Evolutionary conservation across 2,888 invertebrate species (phyloP), one percentile per base, ranked within the genome.

Genomic region (Drosophila ezoana): DNA sequence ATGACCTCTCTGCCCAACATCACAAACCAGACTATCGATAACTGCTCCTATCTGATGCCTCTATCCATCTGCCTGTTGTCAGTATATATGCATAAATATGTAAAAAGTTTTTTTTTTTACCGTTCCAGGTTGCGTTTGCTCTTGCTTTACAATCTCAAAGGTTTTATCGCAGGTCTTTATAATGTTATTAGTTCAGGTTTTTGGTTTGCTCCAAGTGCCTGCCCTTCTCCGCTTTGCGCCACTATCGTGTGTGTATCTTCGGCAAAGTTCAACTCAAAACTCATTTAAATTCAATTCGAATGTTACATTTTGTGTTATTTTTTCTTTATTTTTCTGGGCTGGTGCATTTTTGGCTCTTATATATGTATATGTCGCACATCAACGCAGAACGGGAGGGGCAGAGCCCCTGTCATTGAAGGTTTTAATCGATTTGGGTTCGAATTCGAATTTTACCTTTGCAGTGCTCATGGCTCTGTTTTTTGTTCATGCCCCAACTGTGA

Each of bases 261-360:
- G 56, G 53, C 59, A 65, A 47, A 59, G 79, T 51, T 58, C 41
- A 73, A 68, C 70, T 67, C 58, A 66, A 85, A 79, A 77, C 84
- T 86, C 81, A 86, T 89, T 88, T 88, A 73, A 84, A 90, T 90
- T 89, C 89, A 84, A 81, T 84, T 83, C 75, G 81, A 89, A 86
- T 86, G 81, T 86, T 79, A 75, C 68, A 80, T 83, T 85, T 72
- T 70, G 75, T 74, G 60, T 65, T 71, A 60, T 73, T 63, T 73
- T 72, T 54, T 66, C 81, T 69, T 70, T 49, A 57, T 61, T 53
- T 54, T 44, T 58, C 52, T 49, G 23, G 38, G 44, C 57, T 49
- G 53, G 20, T 59, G 58, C 51, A 41, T 38, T 28, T 72, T 49
- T 68, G 63, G 68, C 74, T 48, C 77, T 81, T 72, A n/a, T n/a